These are phyloP conservation scores for Melinopterus prodromus DNA, from an alignment of 2,888 invertebrate genomes.

Conservation along the genomic window DNA sequence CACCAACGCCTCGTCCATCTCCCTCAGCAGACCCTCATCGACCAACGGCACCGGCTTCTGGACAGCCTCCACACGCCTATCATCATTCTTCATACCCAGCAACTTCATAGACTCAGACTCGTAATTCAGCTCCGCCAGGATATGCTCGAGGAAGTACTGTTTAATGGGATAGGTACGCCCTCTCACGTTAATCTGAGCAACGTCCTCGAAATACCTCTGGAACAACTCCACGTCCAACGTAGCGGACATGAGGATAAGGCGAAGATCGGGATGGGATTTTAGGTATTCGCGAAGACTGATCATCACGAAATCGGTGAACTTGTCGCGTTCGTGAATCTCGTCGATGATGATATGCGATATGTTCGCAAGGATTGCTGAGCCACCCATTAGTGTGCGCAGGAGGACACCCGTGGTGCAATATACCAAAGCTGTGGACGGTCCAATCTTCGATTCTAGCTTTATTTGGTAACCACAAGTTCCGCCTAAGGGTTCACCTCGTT, in stretches of 20 bases:
- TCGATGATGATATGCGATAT: constrained; percentile 91
- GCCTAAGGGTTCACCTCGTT: constrained; percentile 65
- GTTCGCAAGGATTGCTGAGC: constrained; percentile 71
- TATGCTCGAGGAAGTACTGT: constrained; percentile 81
- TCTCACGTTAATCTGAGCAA: constrained; percentile 62
- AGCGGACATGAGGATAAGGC: constrained; percentile 93
- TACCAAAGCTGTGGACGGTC: constrained; percentile 81
- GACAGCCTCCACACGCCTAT: constrained; percentile 8
- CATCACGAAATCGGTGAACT: constrained; percentile 91
- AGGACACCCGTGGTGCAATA: constrained; percentile 94
- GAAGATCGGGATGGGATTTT: constrained; percentile 73
- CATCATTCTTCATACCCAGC: constrained; percentile 24
- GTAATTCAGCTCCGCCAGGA: constrained; percentile 71
- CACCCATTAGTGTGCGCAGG: constrained; percentile 86
- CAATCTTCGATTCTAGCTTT: constrained; percentile 84
- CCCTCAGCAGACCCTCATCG: constrained; percentile 48
- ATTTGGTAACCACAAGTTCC: constrained; percentile 89
- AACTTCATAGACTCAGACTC: constrained; percentile 62
- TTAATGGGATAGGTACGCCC: constrained; percentile 80
- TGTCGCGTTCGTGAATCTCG: constrained; percentile 95
- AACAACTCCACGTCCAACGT: constrained; percentile 87
- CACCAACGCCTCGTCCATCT: constrained; percentile 74
- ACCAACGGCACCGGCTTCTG: constrained; percentile 14
- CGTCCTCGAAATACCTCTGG: constrained; percentile 76
- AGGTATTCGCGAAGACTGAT: constrained; percentile 83